A percentile compares a stretch with the other conserved stretches of the same genome.
phyloP scores from a whole-genome alignment of 2,888 invertebrate genomes.

The Yponomeuta evonymella region DNA sequence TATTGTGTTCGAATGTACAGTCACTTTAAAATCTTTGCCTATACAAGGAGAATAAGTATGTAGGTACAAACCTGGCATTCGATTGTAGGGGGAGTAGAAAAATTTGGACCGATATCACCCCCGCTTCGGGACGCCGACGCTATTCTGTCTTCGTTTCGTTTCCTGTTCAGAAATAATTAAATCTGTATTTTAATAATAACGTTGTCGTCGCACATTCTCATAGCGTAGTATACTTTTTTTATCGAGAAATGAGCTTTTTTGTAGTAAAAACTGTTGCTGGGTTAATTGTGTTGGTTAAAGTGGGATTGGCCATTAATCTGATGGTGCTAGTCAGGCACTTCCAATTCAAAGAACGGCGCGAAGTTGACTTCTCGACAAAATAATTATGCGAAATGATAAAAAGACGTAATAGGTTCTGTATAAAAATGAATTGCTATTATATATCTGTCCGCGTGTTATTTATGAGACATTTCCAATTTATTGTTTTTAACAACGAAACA shows the following conservation, averaged over 20 bases:
- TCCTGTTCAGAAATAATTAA: conserved; percentile 59
- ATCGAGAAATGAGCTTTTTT: background rate
- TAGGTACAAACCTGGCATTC: background rate
- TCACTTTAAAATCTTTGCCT: too few relatives aligned
- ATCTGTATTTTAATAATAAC: conserved; percentile 33
- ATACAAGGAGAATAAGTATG: too few relatives aligned
- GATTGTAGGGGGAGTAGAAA: background rate
- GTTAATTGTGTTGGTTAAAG: too few relatives aligned
- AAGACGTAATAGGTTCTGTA: background rate
- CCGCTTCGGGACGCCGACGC: conserved; percentile 19
- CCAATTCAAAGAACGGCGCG: background rate
- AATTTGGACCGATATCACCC: background rate
- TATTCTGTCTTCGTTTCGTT: conserved; percentile 54
- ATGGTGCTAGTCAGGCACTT: too few relatives aligned
- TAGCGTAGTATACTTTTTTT: conserved; percentile 6
- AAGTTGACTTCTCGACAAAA: background rate
- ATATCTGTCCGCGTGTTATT: conserved; percentile 9
- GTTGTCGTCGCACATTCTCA: conserved; percentile 19
- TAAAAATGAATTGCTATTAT: background rate
- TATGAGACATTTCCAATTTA: conserved; percentile 11
- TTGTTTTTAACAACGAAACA: conserved; percentile 3
- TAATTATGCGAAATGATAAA: background rate
- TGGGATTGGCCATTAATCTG: too few relatives aligned
- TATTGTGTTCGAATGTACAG: too few relatives aligned
- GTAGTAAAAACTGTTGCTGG: too few relatives aligned